A percentile compares a stretch with the other conserved stretches of the same genome.
These are phyloP conservation scores for Amphiura filiformis DNA, from an alignment of 35 echinoderm and acorn worm species.

Conservation along the genomic window DNA sequence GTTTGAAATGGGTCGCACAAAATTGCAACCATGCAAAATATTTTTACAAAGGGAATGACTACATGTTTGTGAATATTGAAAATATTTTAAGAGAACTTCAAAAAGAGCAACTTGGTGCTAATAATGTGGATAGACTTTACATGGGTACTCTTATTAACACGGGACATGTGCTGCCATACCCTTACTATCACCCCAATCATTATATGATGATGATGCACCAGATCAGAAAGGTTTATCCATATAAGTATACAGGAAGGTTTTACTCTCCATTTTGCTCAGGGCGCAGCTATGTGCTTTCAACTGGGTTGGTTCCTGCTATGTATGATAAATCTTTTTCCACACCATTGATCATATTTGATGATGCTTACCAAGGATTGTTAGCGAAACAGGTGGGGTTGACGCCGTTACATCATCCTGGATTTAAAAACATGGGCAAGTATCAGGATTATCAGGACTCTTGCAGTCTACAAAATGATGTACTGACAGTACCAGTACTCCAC, in stretches of 20 bases:
- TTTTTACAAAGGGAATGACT: constrained; percentile 39
- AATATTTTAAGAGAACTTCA: background rate
- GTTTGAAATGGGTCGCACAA: constrained; percentile 14
- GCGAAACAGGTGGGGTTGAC: constrained; percentile 14
- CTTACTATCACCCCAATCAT: no score
- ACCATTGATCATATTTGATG: constrained; percentile 82
- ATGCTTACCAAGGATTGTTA: constrained; percentile 80
- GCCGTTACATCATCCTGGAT: background rate
- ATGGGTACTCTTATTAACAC: constrained; percentile 79
- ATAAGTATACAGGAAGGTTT: constrained; percentile 87
- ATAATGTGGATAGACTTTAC: constrained; percentile 46
- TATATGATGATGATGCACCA: constrained; percentile 69
- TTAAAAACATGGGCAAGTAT: constrained; percentile 15
- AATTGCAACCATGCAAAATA: constrained; percentile 1
- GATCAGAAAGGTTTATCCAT: no score
- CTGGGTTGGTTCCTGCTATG: constrained; percentile 41
- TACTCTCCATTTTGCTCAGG: constrained; percentile 85
- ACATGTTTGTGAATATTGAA: constrained; percentile 37
- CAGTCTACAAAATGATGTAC: background rate
- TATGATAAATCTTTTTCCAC: constrained; percentile 45
- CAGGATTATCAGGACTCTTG: background rate
- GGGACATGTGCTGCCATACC: constrained; percentile 31
- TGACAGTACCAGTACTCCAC: background rate
- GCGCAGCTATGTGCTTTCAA: constrained; percentile 82
- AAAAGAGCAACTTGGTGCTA: background rate